These are phyloP conservation scores for Macrosiphum euphorbiae DNA, from an alignment of 2,888 invertebrate genomes.

Conservation along the genomic window DNA sequence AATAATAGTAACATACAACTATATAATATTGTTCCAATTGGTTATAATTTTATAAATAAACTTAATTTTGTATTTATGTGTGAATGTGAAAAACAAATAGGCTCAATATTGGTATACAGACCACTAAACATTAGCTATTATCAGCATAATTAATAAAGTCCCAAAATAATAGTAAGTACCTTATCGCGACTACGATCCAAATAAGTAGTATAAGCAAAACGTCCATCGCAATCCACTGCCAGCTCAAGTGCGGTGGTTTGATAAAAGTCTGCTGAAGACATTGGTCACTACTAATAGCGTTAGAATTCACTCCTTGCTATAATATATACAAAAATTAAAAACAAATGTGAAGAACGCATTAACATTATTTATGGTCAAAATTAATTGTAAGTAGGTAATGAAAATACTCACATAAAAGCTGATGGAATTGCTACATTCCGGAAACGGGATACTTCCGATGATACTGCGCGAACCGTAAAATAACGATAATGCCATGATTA, in stretches of 20 bases:
- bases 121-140: neutral
- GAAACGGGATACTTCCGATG: slow-evolving; percentile 74
- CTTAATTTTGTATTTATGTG: neutral
- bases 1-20: neutral
- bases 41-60: neutral
- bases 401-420: slow-evolving; percentile 51
- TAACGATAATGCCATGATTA: slow-evolving; percentile 74
- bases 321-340: neutral
- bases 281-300: slow-evolving; percentile 21
- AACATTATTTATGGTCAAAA: neutral
- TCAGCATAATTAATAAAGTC: neutral
- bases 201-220: slow-evolving; percentile 40
- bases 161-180: neutral
- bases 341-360: neutral
- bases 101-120: neutral
- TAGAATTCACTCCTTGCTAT: slow-evolving; percentile 13
- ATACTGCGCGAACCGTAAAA: slow-evolving; percentile 75
- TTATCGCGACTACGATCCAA: slow-evolving; percentile 52
- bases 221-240: slow-evolving; percentile 64
- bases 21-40: neutral
- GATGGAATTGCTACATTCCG: slow-evolving; percentile 71
- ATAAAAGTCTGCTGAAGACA: slow-evolving; percentile 64
- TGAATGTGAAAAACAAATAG: neutral
- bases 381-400: neutral
- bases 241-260: slow-evolving; percentile 43